Conservation (phyloP, 2,888 invertebrate genomes). For the Cheilosia variabilis region DNA sequence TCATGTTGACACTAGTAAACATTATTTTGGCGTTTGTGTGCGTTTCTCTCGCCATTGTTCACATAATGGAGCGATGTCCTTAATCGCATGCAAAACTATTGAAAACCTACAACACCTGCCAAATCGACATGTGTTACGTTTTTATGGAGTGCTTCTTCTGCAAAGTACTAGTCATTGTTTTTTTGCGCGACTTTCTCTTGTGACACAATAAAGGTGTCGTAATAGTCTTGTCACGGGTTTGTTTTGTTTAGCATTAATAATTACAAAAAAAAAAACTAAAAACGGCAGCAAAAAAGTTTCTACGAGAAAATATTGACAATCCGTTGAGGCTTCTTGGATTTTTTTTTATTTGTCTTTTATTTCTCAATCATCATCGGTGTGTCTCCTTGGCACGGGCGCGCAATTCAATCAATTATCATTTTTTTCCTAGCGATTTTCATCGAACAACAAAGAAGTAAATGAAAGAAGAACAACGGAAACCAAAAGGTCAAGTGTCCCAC, state of each 20-base stretch:
- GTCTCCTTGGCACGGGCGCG: constrained; percentile 67
- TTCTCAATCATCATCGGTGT: constrained; percentile 43
- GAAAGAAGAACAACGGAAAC: constrained; percentile 57
- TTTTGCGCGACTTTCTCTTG: constrained; percentile 54
- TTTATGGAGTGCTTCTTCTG: not conserved
- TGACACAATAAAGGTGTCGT: constrained; percentile 51
- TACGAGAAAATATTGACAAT: constrained; percentile 39
- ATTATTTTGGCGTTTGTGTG: not conserved
- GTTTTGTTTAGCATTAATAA: constrained; percentile 45
- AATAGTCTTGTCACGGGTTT: constrained; percentile 39
- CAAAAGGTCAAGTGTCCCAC: constrained; percentile 72
- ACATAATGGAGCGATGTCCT: not conserved
- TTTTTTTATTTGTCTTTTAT: constrained; percentile 20
- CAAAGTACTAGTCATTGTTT: not conserved
- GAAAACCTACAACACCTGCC: not conserved
- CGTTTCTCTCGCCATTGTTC: not conserved
- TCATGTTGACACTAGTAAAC: not conserved
- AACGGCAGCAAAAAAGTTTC: constrained; percentile 12
- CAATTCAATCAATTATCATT: constrained; percentile 65
- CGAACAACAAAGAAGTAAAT: constrained; percentile 38
- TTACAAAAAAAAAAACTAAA: not conserved
- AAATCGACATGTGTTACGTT: not conserved
- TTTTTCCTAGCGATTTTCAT: constrained; percentile 34
- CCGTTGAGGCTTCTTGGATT: not conserved
- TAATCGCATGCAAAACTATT: not conserved